These are phyloP conservation scores for Tauraco hartlaubi DNA, from an alignment of 2,797 vertebrate genomes.

Conservation along the genomic window DNA sequence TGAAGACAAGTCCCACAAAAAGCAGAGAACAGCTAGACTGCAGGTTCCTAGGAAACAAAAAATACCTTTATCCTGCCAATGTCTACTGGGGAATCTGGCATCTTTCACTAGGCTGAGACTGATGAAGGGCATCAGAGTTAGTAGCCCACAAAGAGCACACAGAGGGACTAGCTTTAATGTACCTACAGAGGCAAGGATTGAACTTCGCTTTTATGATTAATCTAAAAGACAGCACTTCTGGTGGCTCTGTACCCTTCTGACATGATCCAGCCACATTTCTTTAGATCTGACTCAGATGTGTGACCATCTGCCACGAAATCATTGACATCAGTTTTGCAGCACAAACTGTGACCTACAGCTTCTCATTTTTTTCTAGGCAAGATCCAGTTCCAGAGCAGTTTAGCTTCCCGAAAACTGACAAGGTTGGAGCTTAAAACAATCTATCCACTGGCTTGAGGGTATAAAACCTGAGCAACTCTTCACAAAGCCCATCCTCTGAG, in stretches of 20 bases:
- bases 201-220: constrained; percentile 29
- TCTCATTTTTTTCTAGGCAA: neutral
- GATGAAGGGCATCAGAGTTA: neutral
- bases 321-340: neutral
- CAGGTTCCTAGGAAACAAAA: constrained; percentile 13
- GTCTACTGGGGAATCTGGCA: neutral
- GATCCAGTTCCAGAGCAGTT: neutral
- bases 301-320: constrained; percentile 1
- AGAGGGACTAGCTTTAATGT: neutral
- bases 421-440: neutral
- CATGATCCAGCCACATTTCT: neutral
- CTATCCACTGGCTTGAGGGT: neutral
- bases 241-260: neutral
- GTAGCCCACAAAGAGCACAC: neutral
- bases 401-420: neutral
- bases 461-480: neutral
- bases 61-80: neutral
- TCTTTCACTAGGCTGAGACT: constrained; percentile 23
- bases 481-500: neutral
- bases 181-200: neutral
- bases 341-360: neutral
- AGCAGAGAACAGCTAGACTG: neutral
- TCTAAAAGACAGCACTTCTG: constrained; percentile 7
- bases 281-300: constrained; percentile 31
- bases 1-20: neutral